Conservation (phyloP, 2,888 invertebrate species). For the Antitype chi region DNA sequence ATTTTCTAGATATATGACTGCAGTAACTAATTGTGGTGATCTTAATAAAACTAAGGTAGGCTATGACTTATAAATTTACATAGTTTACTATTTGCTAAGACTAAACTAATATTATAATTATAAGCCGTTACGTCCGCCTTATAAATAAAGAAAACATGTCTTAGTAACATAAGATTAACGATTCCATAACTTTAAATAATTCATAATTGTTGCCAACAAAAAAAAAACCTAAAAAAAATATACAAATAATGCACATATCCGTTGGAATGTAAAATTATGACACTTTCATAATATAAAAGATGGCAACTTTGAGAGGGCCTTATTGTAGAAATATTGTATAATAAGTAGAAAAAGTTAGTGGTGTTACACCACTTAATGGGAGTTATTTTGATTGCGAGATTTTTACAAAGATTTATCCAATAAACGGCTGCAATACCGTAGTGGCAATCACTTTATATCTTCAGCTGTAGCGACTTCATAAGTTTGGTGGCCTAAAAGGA, state of each 20-base stretch:
- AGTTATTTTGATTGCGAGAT: background rate
- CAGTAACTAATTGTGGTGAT: constrained; percentile 1
- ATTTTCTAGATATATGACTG: background rate
- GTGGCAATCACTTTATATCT: background rate
- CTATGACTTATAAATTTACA: constrained; percentile 11
- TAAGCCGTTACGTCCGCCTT: constrained; percentile 30
- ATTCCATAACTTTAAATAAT: constrained; percentile 24
- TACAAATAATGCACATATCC: constrained; percentile 37
- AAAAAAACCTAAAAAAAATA: constrained; percentile 29
- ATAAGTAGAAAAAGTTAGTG: background rate
- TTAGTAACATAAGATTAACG: constrained; percentile 26
- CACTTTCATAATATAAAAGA: constrained; percentile 19
- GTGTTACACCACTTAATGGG: background rate
- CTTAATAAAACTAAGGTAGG: background rate
- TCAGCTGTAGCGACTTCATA: constrained; percentile 29
- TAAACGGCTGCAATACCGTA: background rate
- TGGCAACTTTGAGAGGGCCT: constrained; percentile 43
- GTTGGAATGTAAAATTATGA: constrained; percentile 49
- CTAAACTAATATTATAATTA: constrained; percentile 21
- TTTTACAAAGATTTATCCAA: background rate
- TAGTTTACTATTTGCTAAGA: constrained; percentile 1
- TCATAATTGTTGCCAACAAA: constrained; percentile 37
- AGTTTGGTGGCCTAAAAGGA: constrained; percentile 21
- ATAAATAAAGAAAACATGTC: constrained; percentile 24
- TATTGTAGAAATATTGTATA: constrained; percentile 3